Percentiles rank a stretch among this genome's conserved stretches.
Evolutionary conservation across 2,888 invertebrate genomes (phyloP).

Genomic region (Limnephilus rhombicus): DNA sequence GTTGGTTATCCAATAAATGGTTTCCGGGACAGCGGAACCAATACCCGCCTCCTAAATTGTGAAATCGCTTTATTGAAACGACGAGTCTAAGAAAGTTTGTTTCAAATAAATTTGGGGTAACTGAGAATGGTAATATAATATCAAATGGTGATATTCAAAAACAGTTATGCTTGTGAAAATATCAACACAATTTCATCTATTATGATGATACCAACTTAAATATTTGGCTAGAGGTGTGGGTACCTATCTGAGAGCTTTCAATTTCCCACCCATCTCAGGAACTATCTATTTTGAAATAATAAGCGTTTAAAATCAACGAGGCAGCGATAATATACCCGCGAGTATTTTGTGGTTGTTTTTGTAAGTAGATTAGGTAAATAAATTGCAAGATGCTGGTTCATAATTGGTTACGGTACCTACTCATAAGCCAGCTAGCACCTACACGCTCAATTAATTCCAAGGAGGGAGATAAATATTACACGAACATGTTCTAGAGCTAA

Average conservation of each 20-base stretch:
- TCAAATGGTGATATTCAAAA: background rate
- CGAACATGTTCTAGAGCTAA: background rate
- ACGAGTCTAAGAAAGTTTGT: background rate
- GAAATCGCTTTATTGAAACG: background rate
- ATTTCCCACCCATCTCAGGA: background rate
- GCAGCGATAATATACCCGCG: constrained; percentile 42
- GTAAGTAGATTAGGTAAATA: constrained; percentile 61
- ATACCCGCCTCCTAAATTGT: no score
- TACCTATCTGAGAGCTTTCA: constrained; percentile 27
- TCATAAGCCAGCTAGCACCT: constrained; percentile 15
- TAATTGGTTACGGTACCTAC: constrained; percentile 53
- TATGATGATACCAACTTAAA: background rate
- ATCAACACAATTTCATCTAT: background rate
- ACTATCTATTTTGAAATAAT: constrained; percentile 53
- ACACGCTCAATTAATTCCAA: constrained; percentile 9
- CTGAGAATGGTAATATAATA: background rate
- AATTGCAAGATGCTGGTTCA: constrained; percentile 59
- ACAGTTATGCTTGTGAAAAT: background rate
- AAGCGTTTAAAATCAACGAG: constrained; percentile 62
- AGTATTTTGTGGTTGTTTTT: constrained; percentile 64
- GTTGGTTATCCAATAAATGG: no score
- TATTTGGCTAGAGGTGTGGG: constrained; percentile 3
- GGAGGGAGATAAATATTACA: constrained; percentile 24
- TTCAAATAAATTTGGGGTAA: background rate
- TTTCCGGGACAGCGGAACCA: no score